These are phyloP conservation scores for Apolygus lucorum DNA, from an alignment of 1,140 invertebrate genomes.

Conservation along the genomic window DNA sequence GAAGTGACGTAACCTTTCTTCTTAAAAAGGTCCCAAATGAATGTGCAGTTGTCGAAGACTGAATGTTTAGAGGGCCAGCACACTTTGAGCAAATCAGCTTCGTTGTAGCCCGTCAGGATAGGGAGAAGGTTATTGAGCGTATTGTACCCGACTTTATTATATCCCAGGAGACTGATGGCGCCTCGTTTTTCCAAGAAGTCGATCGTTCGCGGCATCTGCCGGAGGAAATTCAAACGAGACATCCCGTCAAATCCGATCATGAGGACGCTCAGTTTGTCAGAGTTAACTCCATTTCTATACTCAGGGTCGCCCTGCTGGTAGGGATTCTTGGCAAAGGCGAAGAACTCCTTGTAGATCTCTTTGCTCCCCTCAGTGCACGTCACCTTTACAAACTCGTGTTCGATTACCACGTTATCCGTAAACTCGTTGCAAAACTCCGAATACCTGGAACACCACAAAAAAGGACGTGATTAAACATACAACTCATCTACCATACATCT, in stretches of 20 bases:
- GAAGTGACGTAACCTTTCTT: slow-evolving; percentile 45
- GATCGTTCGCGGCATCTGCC: slow-evolving; percentile 46
- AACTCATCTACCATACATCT: no score
- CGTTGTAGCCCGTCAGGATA: slow-evolving; percentile 42
- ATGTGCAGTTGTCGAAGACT: slow-evolving; percentile 51
- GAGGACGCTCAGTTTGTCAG: slow-evolving; percentile 44
- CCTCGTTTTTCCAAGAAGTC: slow-evolving; percentile 40
- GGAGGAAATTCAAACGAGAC: slow-evolving; percentile 48
- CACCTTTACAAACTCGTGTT: slow-evolving; percentile 33
- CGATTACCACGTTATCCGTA: slow-evolving; percentile 15
- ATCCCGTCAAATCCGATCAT: slow-evolving; percentile 61
- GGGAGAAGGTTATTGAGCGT: slow-evolving; percentile 43
- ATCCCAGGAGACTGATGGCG: slow-evolving; percentile 40
- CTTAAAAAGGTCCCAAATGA: slow-evolving; percentile 49
- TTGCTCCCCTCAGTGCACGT: slow-evolving; percentile 23
- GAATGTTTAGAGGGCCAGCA: slow-evolving; percentile 33
- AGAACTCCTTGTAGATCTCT: slow-evolving; percentile 35
- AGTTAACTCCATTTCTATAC: slow-evolving; percentile 25
- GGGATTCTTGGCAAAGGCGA: slow-evolving; percentile 32
- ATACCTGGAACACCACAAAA: no score
- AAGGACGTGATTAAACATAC: no score
- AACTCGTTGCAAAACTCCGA: slow-evolving; percentile 30
- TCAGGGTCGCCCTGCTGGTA: slow-evolving; percentile 16
- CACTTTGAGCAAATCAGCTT: slow-evolving; percentile 33
- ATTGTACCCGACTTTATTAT: slow-evolving; percentile 43